Evolutionary conservation across 2,113 vertebrate genomes (phyloP).

Genomic region (Taxidea taxus): DNA sequence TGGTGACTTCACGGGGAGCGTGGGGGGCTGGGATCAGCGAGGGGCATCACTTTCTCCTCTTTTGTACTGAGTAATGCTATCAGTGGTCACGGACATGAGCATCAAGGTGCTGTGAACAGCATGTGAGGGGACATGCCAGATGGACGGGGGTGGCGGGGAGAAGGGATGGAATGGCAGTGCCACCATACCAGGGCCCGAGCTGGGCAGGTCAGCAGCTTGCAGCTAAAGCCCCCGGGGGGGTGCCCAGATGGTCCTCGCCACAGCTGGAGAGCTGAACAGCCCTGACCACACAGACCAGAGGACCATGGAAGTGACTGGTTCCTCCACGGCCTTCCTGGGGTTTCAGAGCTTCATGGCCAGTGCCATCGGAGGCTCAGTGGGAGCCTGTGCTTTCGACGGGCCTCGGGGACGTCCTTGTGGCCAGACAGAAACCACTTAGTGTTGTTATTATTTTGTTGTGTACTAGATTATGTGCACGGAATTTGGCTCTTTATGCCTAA

Average conservation of each 20-base stretch:
- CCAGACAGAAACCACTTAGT: background rate
- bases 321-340: background rate
- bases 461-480: conserved; percentile 35
- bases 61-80: no score
- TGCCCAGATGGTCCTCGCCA: fast-evolving
- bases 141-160: no score
- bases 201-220: background rate
- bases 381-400: background rate
- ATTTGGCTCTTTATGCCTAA: conserved; percentile 31
- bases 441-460: background rate
- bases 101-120: background rate
- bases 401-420: background rate
- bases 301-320: background rate
- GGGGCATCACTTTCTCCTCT: background rate
- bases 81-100: background rate
- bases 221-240: background rate
- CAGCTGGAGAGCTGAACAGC: background rate
- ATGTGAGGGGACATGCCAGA: background rate
- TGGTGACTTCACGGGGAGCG: background rate
- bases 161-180: fast-evolving
- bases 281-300: no score
- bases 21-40: fast-evolving
- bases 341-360: background rate
- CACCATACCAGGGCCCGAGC: background rate
- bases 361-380: background rate